phyloP scores from a whole-genome alignment of 2,113 vertebrate genomes.

The Chloebia gouldiae region DNA sequence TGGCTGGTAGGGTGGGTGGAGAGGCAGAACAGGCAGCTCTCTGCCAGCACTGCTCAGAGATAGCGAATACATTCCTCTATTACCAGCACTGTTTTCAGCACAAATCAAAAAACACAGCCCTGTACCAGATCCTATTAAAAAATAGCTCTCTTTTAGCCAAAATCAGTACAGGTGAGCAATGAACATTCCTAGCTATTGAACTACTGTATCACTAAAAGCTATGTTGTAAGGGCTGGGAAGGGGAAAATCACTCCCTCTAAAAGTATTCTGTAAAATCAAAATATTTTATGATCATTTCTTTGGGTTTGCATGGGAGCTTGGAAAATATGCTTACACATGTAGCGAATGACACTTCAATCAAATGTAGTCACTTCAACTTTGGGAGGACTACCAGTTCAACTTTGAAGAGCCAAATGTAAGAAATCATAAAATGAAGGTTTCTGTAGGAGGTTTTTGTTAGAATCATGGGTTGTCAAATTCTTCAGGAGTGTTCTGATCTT shows the following conservation, averaged over 20 bases:
- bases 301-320: not conserved
- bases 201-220: not conserved
- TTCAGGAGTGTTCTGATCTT: not conserved
- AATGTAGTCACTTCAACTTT: not conserved
- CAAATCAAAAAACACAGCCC: not conserved
- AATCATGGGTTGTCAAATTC: not conserved
- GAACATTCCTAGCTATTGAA: not conserved
- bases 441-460: not conserved
- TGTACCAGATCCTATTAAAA: not conserved
- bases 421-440: not conserved
- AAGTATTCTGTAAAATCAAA: not conserved
- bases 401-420: not conserved
- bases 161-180: not conserved
- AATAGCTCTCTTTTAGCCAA: not conserved
- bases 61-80: not conserved
- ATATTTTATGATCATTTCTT: not conserved
- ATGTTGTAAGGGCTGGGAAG: not conserved
- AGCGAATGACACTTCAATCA: not conserved
- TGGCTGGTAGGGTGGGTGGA: accelerated
- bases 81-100: not conserved
- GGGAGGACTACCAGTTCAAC: not conserved
- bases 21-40: not conserved
- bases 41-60: not conserved
- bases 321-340: not conserved
- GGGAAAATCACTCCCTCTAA: not conserved